phyloP scores from a whole-genome alignment of 2,797 vertebrate species.

The Nasua narica region DNA sequence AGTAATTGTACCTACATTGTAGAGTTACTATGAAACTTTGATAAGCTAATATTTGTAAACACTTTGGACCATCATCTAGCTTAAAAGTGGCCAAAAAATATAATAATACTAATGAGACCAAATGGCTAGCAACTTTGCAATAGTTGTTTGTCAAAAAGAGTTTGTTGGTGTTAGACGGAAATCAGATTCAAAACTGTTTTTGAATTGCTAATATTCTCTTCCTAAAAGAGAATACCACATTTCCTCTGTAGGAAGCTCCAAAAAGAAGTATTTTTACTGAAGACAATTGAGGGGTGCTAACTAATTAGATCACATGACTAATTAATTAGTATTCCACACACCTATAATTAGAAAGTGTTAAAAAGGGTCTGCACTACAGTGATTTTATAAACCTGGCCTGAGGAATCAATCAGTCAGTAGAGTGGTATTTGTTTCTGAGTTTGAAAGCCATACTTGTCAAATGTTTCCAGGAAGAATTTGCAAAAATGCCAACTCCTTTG shows the following conservation, averaged over 20 bases:
- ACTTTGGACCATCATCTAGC: background rate
- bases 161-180: background rate
- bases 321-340: constrained; percentile 35
- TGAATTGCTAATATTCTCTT: background rate
- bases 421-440: background rate
- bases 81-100: background rate
- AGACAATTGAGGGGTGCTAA: constrained; percentile 1
- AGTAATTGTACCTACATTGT: background rate
- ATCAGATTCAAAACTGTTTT: background rate
- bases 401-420: constrained; percentile 14
- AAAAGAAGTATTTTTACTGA: constrained; percentile 40
- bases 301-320: constrained; percentile 37
- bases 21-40: background rate
- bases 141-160: background rate
- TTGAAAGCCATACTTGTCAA: constrained; percentile 43
- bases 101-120: background rate
- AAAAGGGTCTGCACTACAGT: background rate
- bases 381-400: constrained; percentile 24
- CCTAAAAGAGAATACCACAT: background rate
- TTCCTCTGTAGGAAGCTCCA: background rate
- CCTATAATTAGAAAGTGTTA: constrained; percentile 50
- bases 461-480: constrained; percentile 32
- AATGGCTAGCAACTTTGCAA: background rate
- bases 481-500: background rate
- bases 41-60: background rate